Conservation (phyloP, 2,888 invertebrate species). For the Orchesella flavescens region DNA sequence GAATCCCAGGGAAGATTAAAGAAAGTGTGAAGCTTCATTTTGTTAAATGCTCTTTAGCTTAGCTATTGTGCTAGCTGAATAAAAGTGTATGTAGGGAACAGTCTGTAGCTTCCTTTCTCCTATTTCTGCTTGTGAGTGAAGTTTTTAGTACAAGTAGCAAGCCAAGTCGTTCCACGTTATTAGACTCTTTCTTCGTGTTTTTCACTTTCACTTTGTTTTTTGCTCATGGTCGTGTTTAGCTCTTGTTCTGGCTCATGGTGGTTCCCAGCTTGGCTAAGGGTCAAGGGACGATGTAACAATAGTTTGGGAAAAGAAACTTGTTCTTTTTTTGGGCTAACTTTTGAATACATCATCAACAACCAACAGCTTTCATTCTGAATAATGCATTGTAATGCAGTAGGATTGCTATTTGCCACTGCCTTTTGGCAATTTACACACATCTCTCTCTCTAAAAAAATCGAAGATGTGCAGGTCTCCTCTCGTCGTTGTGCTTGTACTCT, state of each 20-base stretch:
- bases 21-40: conserved; percentile 1
- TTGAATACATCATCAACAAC: background rate
- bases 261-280: conserved; percentile 14
- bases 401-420: background rate
- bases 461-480: background rate
- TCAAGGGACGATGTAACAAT: conserved; percentile 16
- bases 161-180: conserved; percentile 16
- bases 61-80: background rate
- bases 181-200: background rate
- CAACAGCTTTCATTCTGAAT: conserved; percentile 2
- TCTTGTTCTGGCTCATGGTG: background rate
- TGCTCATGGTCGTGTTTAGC: background rate
- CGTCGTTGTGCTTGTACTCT: background rate
- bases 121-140: background rate
- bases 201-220: background rate
- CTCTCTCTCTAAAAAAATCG: background rate
- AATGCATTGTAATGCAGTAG: background rate
- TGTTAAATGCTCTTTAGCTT: background rate
- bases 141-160: background rate
- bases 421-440: background rate
- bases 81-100: background rate
- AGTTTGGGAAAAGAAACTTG: background rate
- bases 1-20: background rate
- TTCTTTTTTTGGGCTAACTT: background rate
- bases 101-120: background rate